Evolutionary conservation across 2,113 vertebrate species (phyloP), one percentile per base, ranked within the genome.

Genomic region (Alligator sinensis): DNA sequence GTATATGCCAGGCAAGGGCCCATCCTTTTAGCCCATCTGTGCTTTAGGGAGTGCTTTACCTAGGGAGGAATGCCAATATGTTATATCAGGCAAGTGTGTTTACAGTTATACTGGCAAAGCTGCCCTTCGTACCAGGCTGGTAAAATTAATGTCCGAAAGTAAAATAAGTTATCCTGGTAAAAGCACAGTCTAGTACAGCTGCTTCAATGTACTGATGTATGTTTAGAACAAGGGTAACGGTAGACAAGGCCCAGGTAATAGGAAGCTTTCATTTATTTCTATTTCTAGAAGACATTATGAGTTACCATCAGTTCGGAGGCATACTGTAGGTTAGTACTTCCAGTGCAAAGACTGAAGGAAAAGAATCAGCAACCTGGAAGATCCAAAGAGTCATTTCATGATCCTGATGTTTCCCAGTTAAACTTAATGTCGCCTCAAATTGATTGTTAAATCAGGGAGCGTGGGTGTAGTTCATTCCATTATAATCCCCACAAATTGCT

Each of bases 401-500:
- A 89, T 96, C 89, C n/a, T 84, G 74, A 83, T 54, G 30, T 81
- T 95, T 88, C 87, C 89, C 82, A 77, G 76, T 72, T 82, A 94
- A 97, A 91, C 25, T 59, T 81, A 94, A 91, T 77, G 18, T 78
- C 30, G 89, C 94, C 96, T 95, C 90, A 94, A 95, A 97, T 95
- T 96, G 97, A 98, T 97, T 97, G 94, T 97, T 94, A 95, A 96
- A 96, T 96, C 93, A 90, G 95, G 81, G 80, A 90, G 87, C 61
- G 86, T 97, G 97, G 96, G 96, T 93, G 96, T 95, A 94, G 90
- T 94, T 96, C 90, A 57, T 96, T 97, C 95, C 87, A 82, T 97
- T 97, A 95, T 97, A 97, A 97, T 97, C 96, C 95, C 90, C 86
- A 93, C 94, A 97, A 97, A 98, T 97, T 97, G 97, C 97, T 97